These are phyloP conservation scores for Machimus rusticus DNA, from an alignment of 2,888 invertebrate genomes.

Conservation along the genomic window DNA sequence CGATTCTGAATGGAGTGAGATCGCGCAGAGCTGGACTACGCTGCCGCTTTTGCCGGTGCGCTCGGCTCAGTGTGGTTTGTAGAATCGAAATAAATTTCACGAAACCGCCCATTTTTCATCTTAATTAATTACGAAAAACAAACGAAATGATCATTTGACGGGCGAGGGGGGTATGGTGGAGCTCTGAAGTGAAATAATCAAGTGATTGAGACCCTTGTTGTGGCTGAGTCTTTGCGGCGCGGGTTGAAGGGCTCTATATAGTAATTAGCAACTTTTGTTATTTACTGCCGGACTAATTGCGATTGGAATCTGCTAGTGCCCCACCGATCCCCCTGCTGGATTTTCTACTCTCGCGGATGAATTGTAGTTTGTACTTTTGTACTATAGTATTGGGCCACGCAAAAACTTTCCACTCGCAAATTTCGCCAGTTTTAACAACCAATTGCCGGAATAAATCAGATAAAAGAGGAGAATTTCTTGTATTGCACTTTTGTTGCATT, in stretches of 20 bases:
- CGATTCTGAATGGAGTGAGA: not conserved
- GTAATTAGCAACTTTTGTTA: not conserved
- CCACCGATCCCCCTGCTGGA: not conserved
- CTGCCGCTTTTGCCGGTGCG: not conserved
- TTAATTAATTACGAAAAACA: conserved; percentile 42
- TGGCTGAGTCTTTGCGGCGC: not conserved
- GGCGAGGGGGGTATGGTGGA: not conserved
- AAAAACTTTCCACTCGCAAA: not conserved
- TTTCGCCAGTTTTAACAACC: not conserved
- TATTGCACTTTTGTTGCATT: not conserved
- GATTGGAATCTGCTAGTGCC: not conserved
- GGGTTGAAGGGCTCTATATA: not conserved
- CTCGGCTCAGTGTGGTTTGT: not conserved
- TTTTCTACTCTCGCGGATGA: not conserved
- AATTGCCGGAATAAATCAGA: not conserved
- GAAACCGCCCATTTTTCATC: conserved; percentile 39
- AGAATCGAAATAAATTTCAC: conserved; percentile 12
- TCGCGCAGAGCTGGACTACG: not conserved
- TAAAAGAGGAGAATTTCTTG: not conserved
- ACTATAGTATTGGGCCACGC: not conserved
- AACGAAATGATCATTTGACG: not conserved
- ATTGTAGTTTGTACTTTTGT: not conserved
- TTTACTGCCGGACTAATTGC: not conserved
- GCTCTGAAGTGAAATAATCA: not conserved
- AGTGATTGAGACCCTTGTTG: not conserved